Evolutionary conservation across 2,888 invertebrate genomes (phyloP).

Genomic region (Pammene fasciana): DNA sequence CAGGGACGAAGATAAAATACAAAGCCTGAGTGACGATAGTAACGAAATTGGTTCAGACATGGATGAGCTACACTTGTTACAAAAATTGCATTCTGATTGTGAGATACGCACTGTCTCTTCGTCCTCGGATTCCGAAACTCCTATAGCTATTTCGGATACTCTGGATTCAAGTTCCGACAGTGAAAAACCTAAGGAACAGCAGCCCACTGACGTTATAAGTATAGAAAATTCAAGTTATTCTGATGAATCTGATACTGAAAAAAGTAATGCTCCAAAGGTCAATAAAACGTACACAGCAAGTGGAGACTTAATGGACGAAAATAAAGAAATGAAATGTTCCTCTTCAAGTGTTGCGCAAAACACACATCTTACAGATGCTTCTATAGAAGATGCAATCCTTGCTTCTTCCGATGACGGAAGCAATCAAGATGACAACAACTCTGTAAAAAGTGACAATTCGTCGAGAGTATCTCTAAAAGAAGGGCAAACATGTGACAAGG

Average conservation of each 20-base stretch:
- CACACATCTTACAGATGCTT: constrained; percentile 49
- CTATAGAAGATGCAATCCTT: constrained; percentile 62
- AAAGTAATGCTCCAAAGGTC: constrained; percentile 52
- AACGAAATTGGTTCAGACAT: constrained; percentile 64
- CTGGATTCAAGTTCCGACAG: constrained; percentile 58
- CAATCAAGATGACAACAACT: constrained; percentile 13
- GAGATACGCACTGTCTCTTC: constrained; percentile 59
- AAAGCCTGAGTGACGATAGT: constrained; percentile 58
- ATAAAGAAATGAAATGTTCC: constrained; percentile 50
- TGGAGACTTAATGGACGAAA: constrained; percentile 42
- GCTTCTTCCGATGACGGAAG: constrained; percentile 65
- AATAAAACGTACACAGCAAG: constrained; percentile 41
- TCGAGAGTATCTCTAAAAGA: constrained; percentile 4
- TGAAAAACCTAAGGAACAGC: constrained; percentile 47
- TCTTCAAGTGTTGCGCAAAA: constrained; percentile 43
- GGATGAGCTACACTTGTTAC: constrained; percentile 70
- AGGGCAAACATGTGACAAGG: background rate
- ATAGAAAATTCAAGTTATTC: constrained; percentile 78
- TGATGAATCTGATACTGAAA: constrained; percentile 44
- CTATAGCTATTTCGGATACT: constrained; percentile 70
- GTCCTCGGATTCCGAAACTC: constrained; percentile 65
- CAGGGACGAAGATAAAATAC: constrained; percentile 43
- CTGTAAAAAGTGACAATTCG: background rate
- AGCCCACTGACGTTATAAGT: constrained; percentile 64
- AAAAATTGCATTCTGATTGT: constrained; percentile 67